Percentiles rank a stretch among this genome's conserved stretches.
Conservation (phyloP, 2,888 invertebrate species). For the Crepidodera aurea region DNA sequence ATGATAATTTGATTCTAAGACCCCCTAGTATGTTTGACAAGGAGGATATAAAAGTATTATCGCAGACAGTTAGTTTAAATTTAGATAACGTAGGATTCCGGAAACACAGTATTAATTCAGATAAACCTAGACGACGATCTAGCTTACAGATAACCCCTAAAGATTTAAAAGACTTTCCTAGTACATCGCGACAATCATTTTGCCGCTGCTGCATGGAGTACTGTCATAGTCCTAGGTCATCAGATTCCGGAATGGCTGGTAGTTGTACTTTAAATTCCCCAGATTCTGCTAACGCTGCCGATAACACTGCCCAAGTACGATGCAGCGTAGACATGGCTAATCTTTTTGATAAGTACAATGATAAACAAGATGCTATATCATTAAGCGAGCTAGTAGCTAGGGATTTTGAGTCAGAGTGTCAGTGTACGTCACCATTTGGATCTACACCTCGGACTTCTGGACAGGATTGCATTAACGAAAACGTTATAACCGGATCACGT, state of each 20-base stretch:
- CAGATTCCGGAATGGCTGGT: conserved; percentile 85
- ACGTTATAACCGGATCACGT: conserved; percentile 63
- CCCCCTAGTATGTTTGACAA: conserved; percentile 69
- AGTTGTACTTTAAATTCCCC: conserved; percentile 80
- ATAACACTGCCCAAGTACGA: conserved; percentile 44
- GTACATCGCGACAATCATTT: conserved; percentile 41
- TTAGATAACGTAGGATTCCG: conserved; percentile 56
- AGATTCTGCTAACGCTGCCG: conserved; percentile 62
- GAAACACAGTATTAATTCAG: conserved; percentile 69
- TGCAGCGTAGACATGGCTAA: conserved; percentile 50
- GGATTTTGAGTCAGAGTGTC: conserved; percentile 74
- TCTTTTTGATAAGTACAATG: conserved; percentile 49
- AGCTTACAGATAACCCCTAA: conserved; percentile 55
- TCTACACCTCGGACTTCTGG: conserved; percentile 76
- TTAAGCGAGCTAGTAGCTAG: conserved; percentile 66
- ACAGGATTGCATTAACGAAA: conserved; percentile 68
- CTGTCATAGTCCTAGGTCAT: conserved; percentile 75
- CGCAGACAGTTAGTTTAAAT: conserved; percentile 46
- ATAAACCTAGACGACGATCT: conserved; percentile 63
- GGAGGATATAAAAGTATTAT: conserved; percentile 36
- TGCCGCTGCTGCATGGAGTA: conserved; percentile 53
- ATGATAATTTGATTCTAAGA: conserved; percentile 57
- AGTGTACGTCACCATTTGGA: conserved; percentile 77
- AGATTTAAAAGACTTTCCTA: conserved; percentile 39
- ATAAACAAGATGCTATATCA: conserved; percentile 58